phyloP scores from a whole-genome alignment of 2,797 vertebrate species.

The Oryzias dopingdopingensis region DNA sequence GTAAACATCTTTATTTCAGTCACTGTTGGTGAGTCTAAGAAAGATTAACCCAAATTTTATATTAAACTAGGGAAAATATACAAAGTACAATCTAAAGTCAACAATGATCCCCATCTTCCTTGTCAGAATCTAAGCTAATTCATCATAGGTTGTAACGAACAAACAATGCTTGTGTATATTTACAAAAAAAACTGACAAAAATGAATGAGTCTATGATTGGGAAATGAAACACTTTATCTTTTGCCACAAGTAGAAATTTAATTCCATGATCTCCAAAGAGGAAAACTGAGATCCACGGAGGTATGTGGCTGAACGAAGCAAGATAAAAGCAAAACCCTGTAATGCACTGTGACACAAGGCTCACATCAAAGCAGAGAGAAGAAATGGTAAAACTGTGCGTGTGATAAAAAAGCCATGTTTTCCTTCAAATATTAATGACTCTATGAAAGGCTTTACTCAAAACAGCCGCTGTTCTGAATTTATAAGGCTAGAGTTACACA shows the following conservation, averaged over 20 bases:
- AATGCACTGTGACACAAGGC: conserved; percentile 68
- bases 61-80: too few relatives aligned
- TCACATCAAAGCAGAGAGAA: conserved; percentile 71
- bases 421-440: conserved; percentile 80
- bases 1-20: too few relatives aligned
- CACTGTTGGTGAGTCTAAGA: too few relatives aligned
- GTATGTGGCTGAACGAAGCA: conserved; percentile 43
- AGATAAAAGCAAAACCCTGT: conserved; percentile 84
- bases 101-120: too few relatives aligned
- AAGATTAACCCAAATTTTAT: too few relatives aligned
- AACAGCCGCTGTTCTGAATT: conserved; percentile 70
- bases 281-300: conserved; percentile 21
- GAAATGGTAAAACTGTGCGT: conserved; percentile 72
- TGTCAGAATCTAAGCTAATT: too few relatives aligned
- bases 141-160: too few relatives aligned
- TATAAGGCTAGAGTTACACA: conserved; percentile 60
- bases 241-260: conserved; percentile 35
- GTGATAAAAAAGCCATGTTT: conserved; percentile 78
- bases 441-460: conserved; percentile 75
- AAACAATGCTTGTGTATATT: too few relatives aligned
- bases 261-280: conserved; percentile 34
- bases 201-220: conserved; percentile 8
- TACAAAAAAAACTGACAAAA: neutral
- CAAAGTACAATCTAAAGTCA: too few relatives aligned
- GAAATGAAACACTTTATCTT: conserved; percentile 35